Evolutionary conservation across 2,888 invertebrate genomes (phyloP).

Genomic region (Luffia ferchaultella): DNA sequence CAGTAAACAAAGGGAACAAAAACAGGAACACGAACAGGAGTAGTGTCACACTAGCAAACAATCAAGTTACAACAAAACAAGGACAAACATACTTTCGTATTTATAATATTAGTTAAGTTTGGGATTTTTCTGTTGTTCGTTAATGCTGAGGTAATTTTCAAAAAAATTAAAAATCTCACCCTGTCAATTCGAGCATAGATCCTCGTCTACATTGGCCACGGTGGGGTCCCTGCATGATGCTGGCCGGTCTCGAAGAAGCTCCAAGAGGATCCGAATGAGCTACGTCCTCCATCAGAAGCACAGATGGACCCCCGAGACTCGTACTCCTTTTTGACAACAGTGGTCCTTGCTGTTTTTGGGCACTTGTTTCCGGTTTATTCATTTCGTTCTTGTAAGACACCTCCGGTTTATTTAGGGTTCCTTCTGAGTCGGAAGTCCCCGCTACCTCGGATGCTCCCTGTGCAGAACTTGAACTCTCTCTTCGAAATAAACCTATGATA

Average conservation of each 20-base stretch:
- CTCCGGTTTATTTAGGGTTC: conserved; percentile 31
- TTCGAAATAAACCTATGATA: conserved; percentile 88
- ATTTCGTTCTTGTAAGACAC: conserved; percentile 46
- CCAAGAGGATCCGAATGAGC: conserved; percentile 69
- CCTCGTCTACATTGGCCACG: conserved; percentile 76
- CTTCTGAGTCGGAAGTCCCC: conserved; percentile 67
- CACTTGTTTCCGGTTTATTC: conserved; percentile 35
- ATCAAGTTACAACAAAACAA: too few species aligned
- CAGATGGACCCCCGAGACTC: conserved; percentile 57
- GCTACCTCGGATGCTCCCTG: conserved; percentile 59
- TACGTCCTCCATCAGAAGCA: conserved; percentile 69
- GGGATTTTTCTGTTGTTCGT: too few species aligned
- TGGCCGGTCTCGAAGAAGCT: conserved; percentile 68
- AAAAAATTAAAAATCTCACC: too few species aligned
- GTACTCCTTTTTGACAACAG: conserved; percentile 52
- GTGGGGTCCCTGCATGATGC: conserved; percentile 66
- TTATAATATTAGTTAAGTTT: too few species aligned
- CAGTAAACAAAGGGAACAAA: too few species aligned
- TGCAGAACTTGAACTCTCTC: conserved; percentile 81
- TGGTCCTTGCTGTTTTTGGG: conserved; percentile 38
- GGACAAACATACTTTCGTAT: too few species aligned
- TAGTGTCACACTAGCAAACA: too few species aligned
- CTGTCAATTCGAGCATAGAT: conserved; percentile 83
- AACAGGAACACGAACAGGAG: too few species aligned
- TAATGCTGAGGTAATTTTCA: too few species aligned